Percentiles rank a stretch among this genome's conserved stretches.
Conservation (phyloP, 2,888 invertebrate species). For the Gerosis bhagava region DNA sequence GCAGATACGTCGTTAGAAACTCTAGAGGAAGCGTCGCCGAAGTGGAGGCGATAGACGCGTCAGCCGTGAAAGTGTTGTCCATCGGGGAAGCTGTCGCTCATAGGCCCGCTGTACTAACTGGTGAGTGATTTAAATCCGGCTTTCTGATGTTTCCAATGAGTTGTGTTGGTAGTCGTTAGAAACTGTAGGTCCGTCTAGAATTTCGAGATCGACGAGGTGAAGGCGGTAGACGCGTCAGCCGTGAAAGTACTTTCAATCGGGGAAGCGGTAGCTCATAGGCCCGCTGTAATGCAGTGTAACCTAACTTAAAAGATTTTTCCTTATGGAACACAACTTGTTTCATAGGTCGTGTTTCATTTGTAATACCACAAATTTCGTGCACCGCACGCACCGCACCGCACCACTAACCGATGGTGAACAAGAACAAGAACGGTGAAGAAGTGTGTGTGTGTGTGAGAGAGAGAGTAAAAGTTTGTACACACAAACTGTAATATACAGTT, state of each 20-base stretch:
- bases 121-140: constrained; percentile 53
- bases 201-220: constrained; percentile 83
- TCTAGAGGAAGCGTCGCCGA: constrained; percentile 63
- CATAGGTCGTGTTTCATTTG: too few species aligned
- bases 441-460: too few species aligned
- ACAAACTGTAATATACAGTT: too few species aligned
- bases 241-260: constrained; percentile 88
- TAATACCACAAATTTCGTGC: too few species aligned
- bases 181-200: too few species aligned
- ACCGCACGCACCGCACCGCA: too few species aligned
- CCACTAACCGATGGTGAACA: too few species aligned
- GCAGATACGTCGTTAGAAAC: constrained; percentile 86
- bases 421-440: too few species aligned
- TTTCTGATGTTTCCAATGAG: not conserved
- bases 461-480: too few species aligned
- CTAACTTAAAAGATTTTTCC: too few species aligned
- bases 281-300: too few species aligned
- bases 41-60: constrained; percentile 91
- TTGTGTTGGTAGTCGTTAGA: not conserved
- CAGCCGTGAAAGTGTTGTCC: constrained; percentile 87
- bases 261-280: constrained; percentile 90
- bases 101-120: constrained; percentile 90
- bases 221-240: constrained; percentile 90
- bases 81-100: constrained; percentile 90
- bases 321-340: too few species aligned